Evolutionary conservation across 2,888 invertebrate species (phyloP).

Genomic region (Tortricodes alternella): DNA sequence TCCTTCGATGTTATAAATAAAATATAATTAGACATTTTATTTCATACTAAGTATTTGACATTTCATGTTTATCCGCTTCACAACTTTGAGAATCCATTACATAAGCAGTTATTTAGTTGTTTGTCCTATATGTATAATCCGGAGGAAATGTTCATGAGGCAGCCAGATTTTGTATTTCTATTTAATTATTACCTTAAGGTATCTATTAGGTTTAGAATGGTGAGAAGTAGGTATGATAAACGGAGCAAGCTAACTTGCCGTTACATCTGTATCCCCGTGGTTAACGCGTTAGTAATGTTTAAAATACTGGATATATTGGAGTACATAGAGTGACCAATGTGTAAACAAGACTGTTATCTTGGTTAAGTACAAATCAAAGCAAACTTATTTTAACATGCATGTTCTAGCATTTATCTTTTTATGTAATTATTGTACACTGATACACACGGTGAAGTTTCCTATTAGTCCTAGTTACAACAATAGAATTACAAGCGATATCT

Average conservation of each 20-base stretch:
- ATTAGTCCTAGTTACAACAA: constrained; percentile 48
- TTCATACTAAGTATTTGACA: too few species aligned
- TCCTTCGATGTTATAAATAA: not conserved
- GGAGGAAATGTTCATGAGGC: not conserved
- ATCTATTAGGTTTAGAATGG: too few species aligned
- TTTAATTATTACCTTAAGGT: not conserved
- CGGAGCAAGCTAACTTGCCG: too few species aligned
- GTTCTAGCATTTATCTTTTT: constrained; percentile 35
- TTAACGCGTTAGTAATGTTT: constrained; percentile 33
- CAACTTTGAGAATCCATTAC: too few species aligned
- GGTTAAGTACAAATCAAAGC: constrained; percentile 70
- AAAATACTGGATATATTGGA: constrained; percentile 33
- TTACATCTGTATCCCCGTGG: too few species aligned
- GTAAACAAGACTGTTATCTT: constrained; percentile 73
- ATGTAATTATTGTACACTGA: constrained; percentile 49
- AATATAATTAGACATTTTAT: too few species aligned
- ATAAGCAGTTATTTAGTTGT: too few species aligned
- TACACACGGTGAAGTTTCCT: constrained; percentile 73
- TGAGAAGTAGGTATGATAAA: too few species aligned
- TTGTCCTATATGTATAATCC: too few species aligned
- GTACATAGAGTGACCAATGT: constrained; percentile 68
- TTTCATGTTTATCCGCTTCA: too few species aligned
- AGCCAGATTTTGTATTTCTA: not conserved
- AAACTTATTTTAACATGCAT: constrained; percentile 26
- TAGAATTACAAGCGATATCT: not conserved